Percentiles rank a stretch among this genome's conserved stretches.
Conservation (phyloP, 2,113 vertebrate species). For the Uria lomvia region DNA sequence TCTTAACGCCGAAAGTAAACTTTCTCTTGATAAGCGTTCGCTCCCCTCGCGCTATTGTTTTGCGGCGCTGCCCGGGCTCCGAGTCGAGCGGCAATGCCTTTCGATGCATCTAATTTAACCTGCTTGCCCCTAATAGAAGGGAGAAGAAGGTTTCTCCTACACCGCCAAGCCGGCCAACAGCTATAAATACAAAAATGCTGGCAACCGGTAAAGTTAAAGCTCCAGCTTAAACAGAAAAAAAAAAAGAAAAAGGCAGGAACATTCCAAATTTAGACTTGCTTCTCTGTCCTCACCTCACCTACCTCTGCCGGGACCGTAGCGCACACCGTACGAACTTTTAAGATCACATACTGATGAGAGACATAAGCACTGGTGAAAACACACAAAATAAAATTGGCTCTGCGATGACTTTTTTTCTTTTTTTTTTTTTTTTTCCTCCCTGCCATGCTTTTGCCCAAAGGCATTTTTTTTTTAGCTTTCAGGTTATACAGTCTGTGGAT, state of each 20-base stretch:
- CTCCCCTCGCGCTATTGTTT: constrained; percentile 26
- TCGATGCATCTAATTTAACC: constrained; percentile 57
- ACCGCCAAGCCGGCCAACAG: not conserved
- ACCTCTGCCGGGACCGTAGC: not conserved
- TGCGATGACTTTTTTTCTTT: not conserved
- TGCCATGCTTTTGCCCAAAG: not conserved
- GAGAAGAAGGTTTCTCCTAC: not conserved
- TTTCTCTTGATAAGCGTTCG: constrained; percentile 73
- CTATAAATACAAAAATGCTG: constrained; percentile 4
- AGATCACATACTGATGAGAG: not conserved
- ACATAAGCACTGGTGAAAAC: not conserved
- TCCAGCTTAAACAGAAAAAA: not conserved
- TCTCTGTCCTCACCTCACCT: not conserved
- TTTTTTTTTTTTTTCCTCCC: no score
- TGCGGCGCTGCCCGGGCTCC: not conserved
- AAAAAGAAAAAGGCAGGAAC: not conserved
- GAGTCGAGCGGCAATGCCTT: not conserved
- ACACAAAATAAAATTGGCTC: not conserved
- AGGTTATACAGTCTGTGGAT: not conserved
- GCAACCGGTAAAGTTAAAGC: not conserved
- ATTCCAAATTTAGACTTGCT: not conserved
- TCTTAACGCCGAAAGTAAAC: constrained; percentile 75
- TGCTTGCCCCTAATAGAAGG: constrained; percentile 10
- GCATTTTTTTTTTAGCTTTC: not conserved
- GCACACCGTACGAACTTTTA: not conserved